Evolutionary conservation across 2,888 invertebrate species (phyloP), one percentile per base, ranked within the genome.

Genomic region (Alviniconcha strummeri): DNA sequence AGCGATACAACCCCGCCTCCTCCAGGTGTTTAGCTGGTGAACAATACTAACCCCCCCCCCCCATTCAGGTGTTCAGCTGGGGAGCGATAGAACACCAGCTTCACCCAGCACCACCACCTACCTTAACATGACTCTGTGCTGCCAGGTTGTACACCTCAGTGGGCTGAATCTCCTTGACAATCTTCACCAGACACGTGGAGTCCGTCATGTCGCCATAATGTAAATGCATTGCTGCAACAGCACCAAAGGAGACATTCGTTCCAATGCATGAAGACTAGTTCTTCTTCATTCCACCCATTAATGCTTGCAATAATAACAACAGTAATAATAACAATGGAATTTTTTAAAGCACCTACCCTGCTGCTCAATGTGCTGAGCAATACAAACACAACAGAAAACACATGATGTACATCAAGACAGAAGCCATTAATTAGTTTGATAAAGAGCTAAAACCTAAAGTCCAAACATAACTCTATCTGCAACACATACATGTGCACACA

Each of bases 121-220:
- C 98, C 95, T 99, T 99, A 2, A 99, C 99, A 94, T 99, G 99
- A 89, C 99, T 99, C 93, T 99, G 99, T 0, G 99, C 99, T 0
- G 98, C 99, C 87, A 99, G 95, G 95, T 99, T 99, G 94, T 99
- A 99, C 88, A 99, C 97, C 94, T 99, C 99, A 69, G 96, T 96
- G 0, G 99, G 99, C 90, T 95, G 95, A 36, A 97, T 95, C 94
- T 95, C 93, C 92, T 95, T 95, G 83, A 98, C 97, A 64, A 98
- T 96, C 94, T 97, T 97, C 55, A 97, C 97, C 85, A 98, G 94
- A 93, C 98, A 98, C 87, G 98, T 98, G 80, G 98, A 98, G 94
- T 99, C 99, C 0, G 99, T 99, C 96, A 99, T 96, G 92, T 99
- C 99, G 17, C 99, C 99, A 94, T 99, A 99, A 94, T 99, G 99